phyloP scores from a whole-genome alignment of 2,888 invertebrate genomes.

The Trilocha varians region DNA sequence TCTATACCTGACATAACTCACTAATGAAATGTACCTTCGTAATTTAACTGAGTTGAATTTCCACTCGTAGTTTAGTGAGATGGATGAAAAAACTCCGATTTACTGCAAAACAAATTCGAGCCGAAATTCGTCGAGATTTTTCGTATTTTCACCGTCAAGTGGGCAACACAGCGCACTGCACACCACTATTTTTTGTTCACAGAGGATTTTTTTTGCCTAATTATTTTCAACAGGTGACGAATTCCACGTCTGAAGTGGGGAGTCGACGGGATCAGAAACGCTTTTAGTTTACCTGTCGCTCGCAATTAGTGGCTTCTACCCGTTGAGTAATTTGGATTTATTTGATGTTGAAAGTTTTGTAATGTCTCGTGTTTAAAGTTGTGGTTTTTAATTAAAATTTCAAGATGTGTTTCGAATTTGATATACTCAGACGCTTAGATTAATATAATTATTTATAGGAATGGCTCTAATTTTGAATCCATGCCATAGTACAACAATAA shows the following conservation, averaged over 20 bases:
- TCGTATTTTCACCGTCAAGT: constrained; percentile 45
- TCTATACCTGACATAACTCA: no score
- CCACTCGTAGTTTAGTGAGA: constrained; percentile 37
- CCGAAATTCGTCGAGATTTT: constrained; percentile 31
- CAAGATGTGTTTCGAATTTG: no score
- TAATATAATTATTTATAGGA: no score
- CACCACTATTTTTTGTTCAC: constrained; percentile 61
- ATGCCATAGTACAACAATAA: no score
- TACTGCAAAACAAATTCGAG: constrained; percentile 39
- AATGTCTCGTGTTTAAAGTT: no score
- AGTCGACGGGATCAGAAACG: constrained; percentile 44
- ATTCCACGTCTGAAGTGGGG: constrained; percentile 60
- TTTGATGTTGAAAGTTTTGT: neutral
- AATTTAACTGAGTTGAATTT: no score
- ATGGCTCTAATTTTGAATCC: no score
- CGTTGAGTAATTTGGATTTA: constrained; percentile 3
- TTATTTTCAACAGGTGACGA: constrained; percentile 74
- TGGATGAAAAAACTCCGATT: constrained; percentile 34
- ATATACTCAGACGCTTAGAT: no score
- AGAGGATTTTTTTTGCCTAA: constrained; percentile 71
- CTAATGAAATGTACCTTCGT: no score
- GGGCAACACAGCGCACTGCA: constrained; percentile 54
- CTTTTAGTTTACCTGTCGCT: constrained; percentile 54
- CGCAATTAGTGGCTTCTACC: constrained; percentile 58
- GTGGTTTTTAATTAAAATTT: no score